Percentiles rank a stretch among this genome's conserved stretches.
Conservation (phyloP, 2,113 vertebrate species). For the Sylvia atricapilla region DNA sequence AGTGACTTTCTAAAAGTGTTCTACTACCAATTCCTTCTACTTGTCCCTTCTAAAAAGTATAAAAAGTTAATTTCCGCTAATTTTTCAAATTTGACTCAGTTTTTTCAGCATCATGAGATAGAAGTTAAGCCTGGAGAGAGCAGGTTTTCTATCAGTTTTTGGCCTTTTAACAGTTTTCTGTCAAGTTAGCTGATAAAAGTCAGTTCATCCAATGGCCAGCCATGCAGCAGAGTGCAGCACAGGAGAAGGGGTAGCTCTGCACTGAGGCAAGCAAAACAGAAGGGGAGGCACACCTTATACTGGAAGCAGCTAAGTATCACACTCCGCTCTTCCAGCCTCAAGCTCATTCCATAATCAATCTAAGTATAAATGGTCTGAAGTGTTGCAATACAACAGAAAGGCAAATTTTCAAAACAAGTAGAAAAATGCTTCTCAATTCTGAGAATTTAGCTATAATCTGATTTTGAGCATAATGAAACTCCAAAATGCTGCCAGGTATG, state of each 20-base stretch:
- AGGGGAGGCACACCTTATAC: not conserved
- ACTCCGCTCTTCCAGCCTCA: not conserved
- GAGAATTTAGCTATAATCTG: not conserved
- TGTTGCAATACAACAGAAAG: not conserved
- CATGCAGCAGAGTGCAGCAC: not conserved
- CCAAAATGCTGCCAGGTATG: not conserved
- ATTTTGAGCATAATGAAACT: not conserved
- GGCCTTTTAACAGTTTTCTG: not conserved
- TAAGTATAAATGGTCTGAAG: not conserved
- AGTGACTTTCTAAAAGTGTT: not conserved
- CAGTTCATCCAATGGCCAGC: not conserved
- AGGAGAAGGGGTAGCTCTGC: not conserved
- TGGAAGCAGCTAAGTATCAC: not conserved
- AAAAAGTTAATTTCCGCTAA: not conserved
- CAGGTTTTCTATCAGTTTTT: not conserved
- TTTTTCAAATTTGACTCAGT: not conserved
- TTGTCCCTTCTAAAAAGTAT: not conserved
- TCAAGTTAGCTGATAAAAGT: not conserved
- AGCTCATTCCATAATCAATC: not conserved
- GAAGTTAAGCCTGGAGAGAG: not conserved
- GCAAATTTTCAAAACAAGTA: not conserved
- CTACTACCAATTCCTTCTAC: not conserved
- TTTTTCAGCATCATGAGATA: not conserved
- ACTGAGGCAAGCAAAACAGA: not conserved
- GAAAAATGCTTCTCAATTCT: not conserved